A percentile compares a stretch with the other conserved stretches of the same genome.
Conservation (phyloP, 2,797 vertebrate genomes). For the Coilia nasus region DNA sequence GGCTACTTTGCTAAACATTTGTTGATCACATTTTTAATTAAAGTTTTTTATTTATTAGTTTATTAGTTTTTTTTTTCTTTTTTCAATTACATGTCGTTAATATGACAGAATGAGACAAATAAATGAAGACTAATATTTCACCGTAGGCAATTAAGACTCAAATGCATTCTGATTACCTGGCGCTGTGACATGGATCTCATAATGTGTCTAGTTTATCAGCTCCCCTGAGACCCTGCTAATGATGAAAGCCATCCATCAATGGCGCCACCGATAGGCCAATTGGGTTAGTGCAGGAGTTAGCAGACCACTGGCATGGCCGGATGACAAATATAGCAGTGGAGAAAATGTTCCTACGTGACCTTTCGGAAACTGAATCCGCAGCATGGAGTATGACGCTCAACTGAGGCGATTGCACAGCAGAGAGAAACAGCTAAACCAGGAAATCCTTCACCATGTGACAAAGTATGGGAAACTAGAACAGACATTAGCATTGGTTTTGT, state of each 20-base stretch:
- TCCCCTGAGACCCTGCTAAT: constrained; percentile 64
- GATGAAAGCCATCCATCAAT: constrained; percentile 73
- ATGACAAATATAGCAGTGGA: constrained; percentile 12
- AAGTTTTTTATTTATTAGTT: no score
- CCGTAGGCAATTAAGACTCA: constrained; percentile 72
- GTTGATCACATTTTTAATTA: constrained; percentile 51
- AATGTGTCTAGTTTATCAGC: constrained; percentile 69
- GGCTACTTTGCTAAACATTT: constrained; percentile 48
- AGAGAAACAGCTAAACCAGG: neutral
- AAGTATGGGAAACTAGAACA: neutral
- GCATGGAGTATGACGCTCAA: neutral
- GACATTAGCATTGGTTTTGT: no score
- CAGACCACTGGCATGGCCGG: constrained; percentile 30
- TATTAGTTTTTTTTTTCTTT: no score
- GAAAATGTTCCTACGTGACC: neutral
- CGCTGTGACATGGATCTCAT: constrained; percentile 67
- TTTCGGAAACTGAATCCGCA: neutral
- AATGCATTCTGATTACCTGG: constrained; percentile 74
- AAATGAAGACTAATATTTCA: constrained; percentile 75
- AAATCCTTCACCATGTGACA: neutral
- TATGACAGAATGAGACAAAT: constrained; percentile 70
- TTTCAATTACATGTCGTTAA: constrained; percentile 66
- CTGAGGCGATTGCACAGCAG: neutral
- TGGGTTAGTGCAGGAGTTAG: constrained; percentile 50
- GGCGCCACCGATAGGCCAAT: constrained; percentile 51